These are phyloP conservation scores for Microctonus aethiopoides DNA, from an alignment of 2,888 invertebrate genomes.

Conservation along the genomic window DNA sequence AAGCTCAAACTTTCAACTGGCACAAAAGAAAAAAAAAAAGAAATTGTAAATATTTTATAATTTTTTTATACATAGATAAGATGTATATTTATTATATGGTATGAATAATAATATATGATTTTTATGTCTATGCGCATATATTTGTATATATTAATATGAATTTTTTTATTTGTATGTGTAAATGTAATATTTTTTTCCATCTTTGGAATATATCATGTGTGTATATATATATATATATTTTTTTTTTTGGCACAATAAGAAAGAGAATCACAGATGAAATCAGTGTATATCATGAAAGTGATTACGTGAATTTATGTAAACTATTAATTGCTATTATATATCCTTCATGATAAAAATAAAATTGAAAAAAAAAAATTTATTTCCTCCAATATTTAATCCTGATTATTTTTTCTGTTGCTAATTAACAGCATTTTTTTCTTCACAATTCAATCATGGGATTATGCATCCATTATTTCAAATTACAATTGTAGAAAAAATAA, in stretches of 20 bases:
- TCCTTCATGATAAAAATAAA: constrained; percentile 12
- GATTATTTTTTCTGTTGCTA: constrained; percentile 31
- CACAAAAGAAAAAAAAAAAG: constrained; percentile 25
- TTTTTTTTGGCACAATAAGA: constrained; percentile 64
- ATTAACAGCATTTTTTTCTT: constrained; percentile 35
- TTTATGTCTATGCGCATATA: constrained; percentile 46
- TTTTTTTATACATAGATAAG: constrained; percentile 38
- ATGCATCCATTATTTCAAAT: constrained; percentile 48
- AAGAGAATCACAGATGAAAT: constrained; percentile 65
- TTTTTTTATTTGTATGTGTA: constrained; percentile 28
- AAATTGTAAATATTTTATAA: constrained; percentile 51
- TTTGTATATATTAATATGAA: constrained; percentile 29
- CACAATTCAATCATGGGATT: constrained; percentile 19
- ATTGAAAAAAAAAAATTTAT: constrained; percentile 24
- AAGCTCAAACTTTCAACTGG: constrained; percentile 28
- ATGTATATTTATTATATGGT: neutral
- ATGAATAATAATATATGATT: neutral
- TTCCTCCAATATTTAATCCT: constrained; percentile 31
- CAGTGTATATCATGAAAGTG: constrained; percentile 57
- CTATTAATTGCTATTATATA: neutral
- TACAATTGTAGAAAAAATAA: constrained; percentile 59
- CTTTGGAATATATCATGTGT: constrained; percentile 37
- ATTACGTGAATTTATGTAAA: constrained; percentile 19
- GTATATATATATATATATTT: constrained; percentile 46
- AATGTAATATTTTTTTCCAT: constrained; percentile 22